Base-by-base conservation (phyloP, 2,888 invertebrate genomes). In the Orgyia antiqua region DNA sequence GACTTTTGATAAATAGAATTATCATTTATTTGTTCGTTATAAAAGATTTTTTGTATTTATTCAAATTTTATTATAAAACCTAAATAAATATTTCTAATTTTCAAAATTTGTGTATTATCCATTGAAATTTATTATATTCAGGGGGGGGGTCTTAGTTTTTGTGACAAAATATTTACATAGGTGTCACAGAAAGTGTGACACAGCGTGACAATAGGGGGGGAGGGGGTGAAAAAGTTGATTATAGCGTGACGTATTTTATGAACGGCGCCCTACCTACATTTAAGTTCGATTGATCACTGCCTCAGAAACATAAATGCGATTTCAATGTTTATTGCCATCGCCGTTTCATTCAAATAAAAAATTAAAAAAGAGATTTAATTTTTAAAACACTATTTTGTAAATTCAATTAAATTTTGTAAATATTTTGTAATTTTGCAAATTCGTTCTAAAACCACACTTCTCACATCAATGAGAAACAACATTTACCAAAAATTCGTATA, bases 1-100 rank as follows among this genome's bases (percentile, higher is more conserved):
- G 25, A 25, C 25, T 25, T 25, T 8, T 25, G 27, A 27, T n/a
- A n/a, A 27, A 27, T 27, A 27, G 18, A 27, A 27, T 10, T 27
- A 27, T 27, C 18, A 27, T 27, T 13, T 13, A 25, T 25, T n/a
- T 25, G 13, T 25, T 25, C 13, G 25, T 25, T 25, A n/a, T 13
- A 13, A 26, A 13, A 13, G n/a, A 26, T 15, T 4, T 15, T 15
- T 15, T 5, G 4, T 5, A 21, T 21, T 21, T 21, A 9, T 9
- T 21, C 8, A 4, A 21, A 21, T 21, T 21, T 21, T 21, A 9
- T 21, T 9, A 21, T 9, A n/a, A 9, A 5, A 21, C 4, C 21
- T 21, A 21, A 21, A 21, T 10, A 5, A 21, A 9, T 21, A 9
- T 21, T n/a, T 9, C 8, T 21, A 21, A 21, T 15, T 15, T 15